phyloP scores from a whole-genome alignment of 2,797 vertebrate genomes.

The Phrynocephalus forsythii region DNA sequence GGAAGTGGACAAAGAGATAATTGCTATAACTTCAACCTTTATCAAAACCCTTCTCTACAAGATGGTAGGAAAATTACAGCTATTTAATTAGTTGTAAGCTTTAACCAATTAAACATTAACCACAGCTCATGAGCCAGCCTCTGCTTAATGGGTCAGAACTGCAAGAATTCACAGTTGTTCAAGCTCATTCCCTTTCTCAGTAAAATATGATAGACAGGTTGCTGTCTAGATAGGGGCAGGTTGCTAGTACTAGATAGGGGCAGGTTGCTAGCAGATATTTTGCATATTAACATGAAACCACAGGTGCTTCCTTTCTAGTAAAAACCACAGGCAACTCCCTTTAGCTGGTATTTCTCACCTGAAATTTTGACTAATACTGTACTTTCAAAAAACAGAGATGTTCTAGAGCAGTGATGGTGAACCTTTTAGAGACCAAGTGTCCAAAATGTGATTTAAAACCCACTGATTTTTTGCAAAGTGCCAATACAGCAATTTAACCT shows the following conservation, averaged over 20 bases:
- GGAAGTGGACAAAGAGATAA: not conserved
- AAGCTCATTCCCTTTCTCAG: not conserved
- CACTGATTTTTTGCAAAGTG: too few species aligned
- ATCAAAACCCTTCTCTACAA: slow-evolving; percentile 13
- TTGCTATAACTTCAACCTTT: not conserved
- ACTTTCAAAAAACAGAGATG: not conserved
- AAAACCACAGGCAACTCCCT: not conserved
- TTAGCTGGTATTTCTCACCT: not conserved
- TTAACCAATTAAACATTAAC: slow-evolving; percentile 24
- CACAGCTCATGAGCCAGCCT: not conserved
- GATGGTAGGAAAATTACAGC: not conserved
- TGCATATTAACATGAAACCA: not conserved
- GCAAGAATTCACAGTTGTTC: not conserved
- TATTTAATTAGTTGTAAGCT: slow-evolving; percentile 18
- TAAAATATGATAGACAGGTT: not conserved
- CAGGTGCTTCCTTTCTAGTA: slow-evolving; percentile 4
- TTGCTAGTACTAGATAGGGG: too few species aligned
- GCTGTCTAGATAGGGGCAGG: too few species aligned
- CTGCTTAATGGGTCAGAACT: not conserved
- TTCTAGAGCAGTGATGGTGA: not conserved
- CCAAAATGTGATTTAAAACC: too few species aligned
- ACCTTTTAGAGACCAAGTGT: not conserved
- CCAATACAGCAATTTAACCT: too few species aligned
- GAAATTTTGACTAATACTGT: not conserved
- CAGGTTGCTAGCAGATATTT: not conserved